phyloP scores from a whole-genome alignment of 2,888 invertebrate genomes.

The Tenthredo distinguenda region DNA sequence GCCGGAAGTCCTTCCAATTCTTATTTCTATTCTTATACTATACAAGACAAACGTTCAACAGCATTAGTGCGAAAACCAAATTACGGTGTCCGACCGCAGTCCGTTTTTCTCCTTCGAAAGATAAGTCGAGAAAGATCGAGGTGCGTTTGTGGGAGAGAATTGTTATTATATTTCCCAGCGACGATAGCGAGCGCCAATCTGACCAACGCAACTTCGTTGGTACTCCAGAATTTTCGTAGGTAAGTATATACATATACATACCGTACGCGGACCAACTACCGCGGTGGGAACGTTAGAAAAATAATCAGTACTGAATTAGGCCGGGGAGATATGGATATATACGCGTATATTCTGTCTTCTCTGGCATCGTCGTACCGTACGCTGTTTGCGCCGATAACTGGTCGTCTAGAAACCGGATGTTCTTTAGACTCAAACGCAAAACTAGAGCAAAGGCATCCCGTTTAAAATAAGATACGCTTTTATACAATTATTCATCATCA shows the following conservation, averaged over 20 bases:
- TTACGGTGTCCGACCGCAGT: neutral
- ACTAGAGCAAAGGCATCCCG: constrained; percentile 15
- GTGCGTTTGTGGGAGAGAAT: neutral
- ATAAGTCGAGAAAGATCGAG: neutral
- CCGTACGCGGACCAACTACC: neutral
- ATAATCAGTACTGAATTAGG: constrained; percentile 51
- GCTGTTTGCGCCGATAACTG: constrained; percentile 14
- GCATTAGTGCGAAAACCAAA: neutral
- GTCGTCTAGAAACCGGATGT: constrained; percentile 19
- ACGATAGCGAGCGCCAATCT: constrained; percentile 15
- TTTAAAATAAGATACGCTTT: constrained; percentile 13
- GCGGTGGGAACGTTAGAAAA: constrained; percentile 22
- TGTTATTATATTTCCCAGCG: neutral
- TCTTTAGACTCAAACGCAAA: constrained; percentile 15
- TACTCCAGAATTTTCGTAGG: neutral
- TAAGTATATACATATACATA: neutral
- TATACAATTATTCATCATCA: constrained; percentile 7
- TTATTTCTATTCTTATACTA: neutral
- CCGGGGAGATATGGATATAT: constrained; percentile 32
- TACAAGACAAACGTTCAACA: neutral
- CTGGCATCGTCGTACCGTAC: neutral
- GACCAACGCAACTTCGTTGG: constrained; percentile 22
- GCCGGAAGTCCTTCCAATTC: neutral
- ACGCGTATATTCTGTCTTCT: constrained; percentile 18
- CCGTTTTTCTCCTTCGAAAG: neutral